These are phyloP conservation scores for Diogma glabrata DNA, from an alignment of 2,888 invertebrate species.

Conservation along the genomic window DNA sequence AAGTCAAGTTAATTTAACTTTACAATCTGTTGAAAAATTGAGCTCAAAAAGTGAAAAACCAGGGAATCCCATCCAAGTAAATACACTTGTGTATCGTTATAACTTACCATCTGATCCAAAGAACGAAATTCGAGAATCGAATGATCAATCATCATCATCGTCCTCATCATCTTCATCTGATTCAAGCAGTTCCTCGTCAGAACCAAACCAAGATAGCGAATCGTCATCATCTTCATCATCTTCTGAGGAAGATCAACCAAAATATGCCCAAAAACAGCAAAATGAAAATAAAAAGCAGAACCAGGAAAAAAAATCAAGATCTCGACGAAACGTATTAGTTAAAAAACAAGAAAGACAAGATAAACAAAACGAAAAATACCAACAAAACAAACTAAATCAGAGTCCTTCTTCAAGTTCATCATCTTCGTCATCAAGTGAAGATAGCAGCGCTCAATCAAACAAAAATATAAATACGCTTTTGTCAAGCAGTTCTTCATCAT, in stretches of 20 bases:
- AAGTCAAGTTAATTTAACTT: slow-evolving; percentile 37
- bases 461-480: too few relatives aligned
- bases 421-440: too few relatives aligned
- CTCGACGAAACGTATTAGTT: neutral
- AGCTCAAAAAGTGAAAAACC: slow-evolving; percentile 32
- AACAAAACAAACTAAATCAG: neutral
- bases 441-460: too few relatives aligned
- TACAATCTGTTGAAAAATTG: neutral
- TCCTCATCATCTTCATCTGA: slow-evolving; percentile 14
- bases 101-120: slow-evolving; percentile 30
- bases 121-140: slow-evolving; percentile 21
- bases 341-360: slow-evolving; percentile 1
- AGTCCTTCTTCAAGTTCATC: too few relatives aligned
- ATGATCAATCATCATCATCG: slow-evolving; percentile 9
- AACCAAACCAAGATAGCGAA: neutral
- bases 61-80: slow-evolving; percentile 30
- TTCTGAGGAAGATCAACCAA: slow-evolving; percentile 12
- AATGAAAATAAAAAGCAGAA: neutral
- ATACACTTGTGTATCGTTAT: slow-evolving; percentile 44
- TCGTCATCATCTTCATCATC: too few relatives aligned
- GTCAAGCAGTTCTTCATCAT: too few relatives aligned
- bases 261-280: too few relatives aligned
- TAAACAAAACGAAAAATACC: neutral
- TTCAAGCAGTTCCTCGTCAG: too few relatives aligned
- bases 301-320: slow-evolving; percentile 8